Percentiles rank a stretch among this genome's conserved stretches.
These are phyloP conservation scores for Aphis craccivora DNA, from an alignment of 1,140 invertebrate genomes.

Conservation along the genomic window DNA sequence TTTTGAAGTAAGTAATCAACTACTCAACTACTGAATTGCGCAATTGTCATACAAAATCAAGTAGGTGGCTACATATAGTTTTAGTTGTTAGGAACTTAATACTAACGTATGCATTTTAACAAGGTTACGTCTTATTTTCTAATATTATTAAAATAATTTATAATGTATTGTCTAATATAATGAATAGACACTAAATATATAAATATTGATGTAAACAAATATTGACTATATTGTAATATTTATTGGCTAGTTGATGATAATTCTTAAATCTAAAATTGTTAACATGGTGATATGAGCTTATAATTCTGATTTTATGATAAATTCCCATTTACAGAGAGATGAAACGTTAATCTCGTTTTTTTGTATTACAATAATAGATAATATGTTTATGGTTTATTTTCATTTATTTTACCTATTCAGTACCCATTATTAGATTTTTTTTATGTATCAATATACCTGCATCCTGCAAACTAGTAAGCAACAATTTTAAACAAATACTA, in stretches of 20 bases:
- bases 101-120: slow-evolving; percentile 20
- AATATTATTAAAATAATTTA: slow-evolving; percentile 30
- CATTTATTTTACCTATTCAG: background rate
- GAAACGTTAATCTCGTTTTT: background rate
- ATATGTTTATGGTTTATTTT: background rate
- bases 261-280: background rate
- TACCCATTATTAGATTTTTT: background rate
- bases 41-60: slow-evolving; percentile 34
- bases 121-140: background rate
- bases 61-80: background rate
- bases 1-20: slow-evolving; percentile 49
- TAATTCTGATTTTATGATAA: background rate
- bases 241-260: background rate
- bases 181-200: slow-evolving; percentile 44
- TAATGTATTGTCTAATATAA: slow-evolving; percentile 32
- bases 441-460: no score
- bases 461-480: background rate
- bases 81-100: slow-evolving; percentile 8
- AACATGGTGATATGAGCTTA: background rate
- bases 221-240: background rate
- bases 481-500: background rate
- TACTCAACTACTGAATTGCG: slow-evolving; percentile 4
- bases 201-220: slow-evolving; percentile 28
- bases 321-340: background rate
- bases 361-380: background rate